Base-by-base conservation (phyloP, 2,797 vertebrate genomes). In the Eremophila alpestris region DNA sequence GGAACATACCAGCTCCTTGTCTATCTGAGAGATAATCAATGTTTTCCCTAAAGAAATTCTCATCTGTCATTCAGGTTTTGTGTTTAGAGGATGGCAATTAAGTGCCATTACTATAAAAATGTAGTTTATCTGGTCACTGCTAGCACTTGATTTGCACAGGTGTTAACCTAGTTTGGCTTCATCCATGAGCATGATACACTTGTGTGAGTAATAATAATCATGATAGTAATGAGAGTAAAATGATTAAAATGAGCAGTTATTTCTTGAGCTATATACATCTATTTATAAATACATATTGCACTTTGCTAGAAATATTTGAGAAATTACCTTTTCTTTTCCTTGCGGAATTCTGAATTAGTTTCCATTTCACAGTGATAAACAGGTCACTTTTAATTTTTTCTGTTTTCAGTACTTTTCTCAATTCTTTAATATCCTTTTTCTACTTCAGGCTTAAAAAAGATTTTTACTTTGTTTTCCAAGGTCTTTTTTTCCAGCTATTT, bases 81-180 rank as follows among this genome's bases (percentile, higher is more conserved):
- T 90, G 41, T 79, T 94, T 69, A 82, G 49, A 93, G 22, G 29
- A 69, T 32, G 34, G 60, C 36, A 93, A 91, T 93, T 92, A 76
- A 67, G 38, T 54, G 55, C 21, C 71, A 62, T 76, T 83, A 92
- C 52, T 86, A 68, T 30, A 48, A 76, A 83, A 91, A 91, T 36
- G 7, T 60, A 23, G 63, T 49, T 88, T 71, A 59, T 86, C 62
- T 3, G 4, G 27, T 86, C 51, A 59, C 29, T 87, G n/a, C 43
- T 67, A 62, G 48, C 46, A 43, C 43, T 29, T 87, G 51, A 78
- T 43, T 93, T 83, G 32, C 40, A 59, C 43, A 62, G 68, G 22
- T 49, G 63, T 83, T 94, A 83, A 46, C 45, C 32, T 63, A 41
- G 65, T 34, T 40, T 89, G 54, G 12, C 30, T 81, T 91, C 36